Evolutionary conservation across 2,888 invertebrate genomes (phyloP).

Genomic region (Lordiphosa fenestrarum): DNA sequence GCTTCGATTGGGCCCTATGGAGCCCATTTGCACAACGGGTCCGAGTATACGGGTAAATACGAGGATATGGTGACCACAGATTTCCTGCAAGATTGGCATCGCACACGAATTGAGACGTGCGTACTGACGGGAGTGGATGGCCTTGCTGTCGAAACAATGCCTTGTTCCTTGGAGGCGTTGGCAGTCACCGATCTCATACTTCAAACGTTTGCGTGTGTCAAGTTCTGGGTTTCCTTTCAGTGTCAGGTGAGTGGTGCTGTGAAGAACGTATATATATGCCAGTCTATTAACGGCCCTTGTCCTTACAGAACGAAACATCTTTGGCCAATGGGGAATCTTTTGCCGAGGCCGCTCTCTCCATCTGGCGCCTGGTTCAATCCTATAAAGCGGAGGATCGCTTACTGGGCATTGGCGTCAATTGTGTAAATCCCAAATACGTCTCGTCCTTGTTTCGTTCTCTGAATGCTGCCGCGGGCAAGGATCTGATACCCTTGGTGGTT

Average conservation of each 20-base stretch:
- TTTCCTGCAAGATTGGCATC: constrained; percentile 90
- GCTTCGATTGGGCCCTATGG: constrained; percentile 96
- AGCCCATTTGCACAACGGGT: constrained; percentile 91
- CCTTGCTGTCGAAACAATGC: constrained; percentile 94
- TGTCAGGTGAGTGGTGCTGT: constrained; percentile 84
- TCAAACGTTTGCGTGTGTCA: constrained; percentile 86
- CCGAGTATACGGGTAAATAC: constrained; percentile 93
- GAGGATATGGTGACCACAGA: constrained; percentile 83
- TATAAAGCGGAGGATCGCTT: constrained; percentile 83
- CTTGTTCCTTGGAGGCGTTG: constrained; percentile 89
- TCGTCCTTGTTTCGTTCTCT: constrained; percentile 83
- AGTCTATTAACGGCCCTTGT: no score
- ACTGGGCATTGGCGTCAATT: constrained; percentile 94
- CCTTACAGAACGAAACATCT: constrained; percentile 81
- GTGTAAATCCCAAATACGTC: constrained; percentile 86
- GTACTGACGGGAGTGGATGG: constrained; percentile 89
- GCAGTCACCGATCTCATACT: constrained; percentile 88
- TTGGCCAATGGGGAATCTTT: constrained; percentile 92
- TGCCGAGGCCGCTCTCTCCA: constrained; percentile 85
- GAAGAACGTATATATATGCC: not conserved
- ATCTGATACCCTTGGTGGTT: constrained; percentile 88
- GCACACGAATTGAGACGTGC: constrained; percentile 87
- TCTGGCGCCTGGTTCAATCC: constrained; percentile 83
- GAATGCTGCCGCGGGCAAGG: constrained; percentile 65
- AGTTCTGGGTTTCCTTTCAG: constrained; percentile 90